Evolutionary conservation across 2,113 vertebrate genomes (phyloP), one percentile per base, ranked within the genome.

Genomic region (Psammodynastes pulverulentus): DNA sequence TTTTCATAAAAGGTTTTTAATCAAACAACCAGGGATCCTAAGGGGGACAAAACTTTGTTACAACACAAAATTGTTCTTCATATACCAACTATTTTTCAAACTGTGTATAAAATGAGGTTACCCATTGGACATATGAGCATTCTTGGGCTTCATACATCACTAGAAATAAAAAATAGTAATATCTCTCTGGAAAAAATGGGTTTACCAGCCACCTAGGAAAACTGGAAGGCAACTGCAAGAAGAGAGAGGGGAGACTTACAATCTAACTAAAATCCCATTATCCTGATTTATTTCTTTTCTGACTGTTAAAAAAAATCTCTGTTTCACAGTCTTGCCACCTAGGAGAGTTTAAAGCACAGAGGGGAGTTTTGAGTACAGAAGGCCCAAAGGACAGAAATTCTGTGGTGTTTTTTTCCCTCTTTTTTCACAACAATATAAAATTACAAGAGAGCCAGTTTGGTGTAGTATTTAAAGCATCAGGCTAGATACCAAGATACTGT

Each of bases 1-100:
- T 98, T 97, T 96, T 96, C 97, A 96, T 97, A 97, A 97, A 97
- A 97, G 95, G 96, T 96, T 96, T 98, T 98, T 98, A 98, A 98
- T 98, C 97, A 98, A 95, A 97, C 95, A 96, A 95, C 94, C 94
- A 96, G 96, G 97, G 94, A 96, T 95, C 95, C 94, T 96, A 92
- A 93, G 93, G 96, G 96, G 96, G 95, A 96, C 95, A 97, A 95
- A 92, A 91, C 94, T 95, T 94, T 92, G 92, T 96, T 95, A 51
- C 95, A 96, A 93, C 96, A 97, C 97, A 95, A 97, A 97, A 97
- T 97, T 97, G 96, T 96, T 96, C 95, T 97, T 97, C 96, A 97
- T 97, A 95, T 92, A 95, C 94, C 95, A 96, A 97, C 97, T 97
- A 94, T 97, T 97, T 97, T 97, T 97, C 96, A 97, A 96, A 52